Evolutionary conservation across 2,888 invertebrate species (phyloP), one percentile per base, ranked within the genome.

Genomic region (Andrena dorsata): DNA sequence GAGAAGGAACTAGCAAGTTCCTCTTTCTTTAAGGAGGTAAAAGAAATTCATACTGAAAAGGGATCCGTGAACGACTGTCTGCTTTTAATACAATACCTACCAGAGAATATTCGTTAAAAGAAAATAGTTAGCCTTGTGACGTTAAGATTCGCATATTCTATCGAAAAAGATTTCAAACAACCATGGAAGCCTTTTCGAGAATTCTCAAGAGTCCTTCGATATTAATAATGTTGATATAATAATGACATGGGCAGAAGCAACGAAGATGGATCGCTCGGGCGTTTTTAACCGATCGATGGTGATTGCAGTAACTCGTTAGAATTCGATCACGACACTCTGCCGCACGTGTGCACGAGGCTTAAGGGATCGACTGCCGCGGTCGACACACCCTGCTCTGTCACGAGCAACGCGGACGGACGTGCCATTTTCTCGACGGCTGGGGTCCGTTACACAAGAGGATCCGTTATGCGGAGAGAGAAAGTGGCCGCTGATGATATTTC

Each of bases 381-480:
- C 76, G 70, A 47, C 79, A 83, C 80, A 73, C 83, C 81, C 80
- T 81, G 69, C 71, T 73, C 74, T 65, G 73, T 72, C 70, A 60
- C 80, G 75, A 63, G 41, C 78, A 75, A 80, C 77, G 70, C 71
- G 82, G 74, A 78, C 76, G 71, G 71, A 84, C 86, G 76, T 81
- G 83, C 83, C 86, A 85, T 86, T 80, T 86, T 82, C 87, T 80
- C 85, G 78, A 77, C 85, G 71, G 73, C 69, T 73, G 80, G 72
- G 65, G 74, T 75, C 87, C 87, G 88, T 87, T 87, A 88, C 86
- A 87, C 87, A 88, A 87, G 84, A 75, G 83, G 64, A 74, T 70
- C 88, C 88, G 88, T 88, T 88, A 88, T 80, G 86, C 88, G 78
- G 88, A 88, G 88, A 88, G 88, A 88, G 88, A 88, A 88, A 88